Evolutionary conservation across 2,113 vertebrate genomes (phyloP).

Genomic region (Rhagologus leucostigma): DNA sequence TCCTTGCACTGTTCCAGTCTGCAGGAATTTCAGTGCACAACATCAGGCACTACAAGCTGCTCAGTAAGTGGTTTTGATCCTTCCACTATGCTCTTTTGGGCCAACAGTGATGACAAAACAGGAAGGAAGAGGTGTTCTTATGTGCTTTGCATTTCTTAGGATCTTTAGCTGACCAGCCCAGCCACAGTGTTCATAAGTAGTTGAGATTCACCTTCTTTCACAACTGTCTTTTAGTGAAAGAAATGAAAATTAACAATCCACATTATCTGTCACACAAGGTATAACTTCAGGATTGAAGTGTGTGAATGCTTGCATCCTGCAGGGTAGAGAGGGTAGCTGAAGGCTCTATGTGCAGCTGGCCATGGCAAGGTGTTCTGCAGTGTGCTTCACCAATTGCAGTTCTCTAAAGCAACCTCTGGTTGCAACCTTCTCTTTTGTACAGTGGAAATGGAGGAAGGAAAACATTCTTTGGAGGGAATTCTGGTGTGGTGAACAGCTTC

Average conservation of each 20-base stretch:
- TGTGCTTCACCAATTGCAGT: background rate
- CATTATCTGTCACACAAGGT: background rate
- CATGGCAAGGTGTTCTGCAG: background rate
- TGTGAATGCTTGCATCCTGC: accelerated
- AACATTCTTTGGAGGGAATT: background rate
- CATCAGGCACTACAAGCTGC: background rate
- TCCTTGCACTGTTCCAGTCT: background rate
- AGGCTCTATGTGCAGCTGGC: background rate
- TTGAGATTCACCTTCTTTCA: background rate
- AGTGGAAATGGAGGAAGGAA: background rate
- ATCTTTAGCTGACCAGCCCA: background rate
- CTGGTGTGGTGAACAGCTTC: background rate
- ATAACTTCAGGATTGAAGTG: background rate
- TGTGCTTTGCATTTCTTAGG: background rate
- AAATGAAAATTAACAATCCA: background rate
- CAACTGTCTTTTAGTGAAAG: background rate
- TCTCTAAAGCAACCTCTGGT: background rate
- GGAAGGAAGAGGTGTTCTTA: background rate
- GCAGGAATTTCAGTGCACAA: background rate
- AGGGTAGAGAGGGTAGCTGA: background rate
- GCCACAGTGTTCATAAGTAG: background rate
- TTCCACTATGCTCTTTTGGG: background rate
- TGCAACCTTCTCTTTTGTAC: background rate
- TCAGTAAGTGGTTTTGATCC: background rate
- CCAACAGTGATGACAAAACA: background rate